phyloP scores from a whole-genome alignment of 2,797 vertebrate species.

The Leptodactylus fallax region DNA sequence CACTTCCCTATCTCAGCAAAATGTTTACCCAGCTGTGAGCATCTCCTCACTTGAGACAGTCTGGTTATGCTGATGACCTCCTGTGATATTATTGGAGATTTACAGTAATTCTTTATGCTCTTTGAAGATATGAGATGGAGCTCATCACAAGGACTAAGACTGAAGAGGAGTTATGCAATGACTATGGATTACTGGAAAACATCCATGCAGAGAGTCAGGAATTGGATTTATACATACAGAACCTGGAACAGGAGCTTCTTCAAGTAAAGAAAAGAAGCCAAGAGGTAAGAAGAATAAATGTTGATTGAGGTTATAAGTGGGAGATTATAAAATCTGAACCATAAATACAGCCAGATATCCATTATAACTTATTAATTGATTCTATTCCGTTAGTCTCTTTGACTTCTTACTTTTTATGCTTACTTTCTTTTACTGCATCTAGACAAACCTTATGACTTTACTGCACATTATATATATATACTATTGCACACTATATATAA shows the following conservation, averaged over 20 bases:
- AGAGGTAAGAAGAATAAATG: background rate
- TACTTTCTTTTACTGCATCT: background rate
- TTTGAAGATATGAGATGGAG: slow-evolving; percentile 23
- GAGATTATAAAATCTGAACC: background rate
- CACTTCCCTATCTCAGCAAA: background rate
- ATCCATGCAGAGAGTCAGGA: background rate
- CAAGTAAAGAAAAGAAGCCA: background rate
- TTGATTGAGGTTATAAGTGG: background rate
- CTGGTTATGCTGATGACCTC: background rate
- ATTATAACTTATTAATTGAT: background rate
- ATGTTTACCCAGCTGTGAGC: no score
- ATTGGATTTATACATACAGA: background rate
- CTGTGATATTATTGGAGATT: background rate
- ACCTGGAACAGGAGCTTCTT: slow-evolving; percentile 1
- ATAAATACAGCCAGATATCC: background rate
- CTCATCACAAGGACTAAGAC: background rate
- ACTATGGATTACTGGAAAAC: no score
- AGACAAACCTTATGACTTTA: no score
- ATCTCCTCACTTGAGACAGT: background rate
- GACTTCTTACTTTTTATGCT: background rate
- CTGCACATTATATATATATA: no score
- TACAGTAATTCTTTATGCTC: background rate
- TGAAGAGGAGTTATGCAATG: background rate
- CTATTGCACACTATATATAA: no score
- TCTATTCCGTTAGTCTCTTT: background rate